These are phyloP conservation scores for Lamproptera curius DNA, from an alignment of 2,888 invertebrate species.

Conservation along the genomic window DNA sequence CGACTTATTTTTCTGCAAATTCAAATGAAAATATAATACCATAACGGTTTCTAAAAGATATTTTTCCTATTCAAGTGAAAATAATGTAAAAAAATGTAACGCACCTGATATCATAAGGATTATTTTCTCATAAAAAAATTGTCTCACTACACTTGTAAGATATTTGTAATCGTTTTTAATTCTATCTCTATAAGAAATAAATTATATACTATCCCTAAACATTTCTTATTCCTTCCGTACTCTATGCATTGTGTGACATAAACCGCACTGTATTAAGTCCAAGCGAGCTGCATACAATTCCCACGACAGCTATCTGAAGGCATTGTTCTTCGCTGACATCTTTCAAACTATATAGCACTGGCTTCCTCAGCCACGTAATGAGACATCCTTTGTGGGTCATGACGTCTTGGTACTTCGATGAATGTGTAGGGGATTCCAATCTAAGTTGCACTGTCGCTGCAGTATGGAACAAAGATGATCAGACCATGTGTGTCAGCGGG, in stretches of 20 bases:
- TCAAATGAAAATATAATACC: no score
- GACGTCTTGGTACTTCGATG: neutral
- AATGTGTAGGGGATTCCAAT: neutral
- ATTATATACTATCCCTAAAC: no score
- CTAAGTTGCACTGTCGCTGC: conserved; percentile 1
- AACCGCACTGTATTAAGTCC: neutral
- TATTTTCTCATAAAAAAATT: neutral
- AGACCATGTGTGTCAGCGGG: conserved; percentile 3
- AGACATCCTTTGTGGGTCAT: neutral
- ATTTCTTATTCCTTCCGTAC: no score
- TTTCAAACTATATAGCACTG: no score
- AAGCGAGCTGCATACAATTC: neutral
- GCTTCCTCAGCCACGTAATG: no score
- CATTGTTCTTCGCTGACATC: no score
- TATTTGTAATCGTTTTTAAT: no score
- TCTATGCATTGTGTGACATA: neutral
- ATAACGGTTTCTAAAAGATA: no score
- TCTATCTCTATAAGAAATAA: no score
- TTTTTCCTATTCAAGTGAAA: neutral
- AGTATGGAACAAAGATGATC: conserved; percentile 3
- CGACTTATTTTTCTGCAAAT: no score
- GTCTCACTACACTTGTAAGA: neutral
- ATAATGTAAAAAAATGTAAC: neutral
- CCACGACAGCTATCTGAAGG: neutral
- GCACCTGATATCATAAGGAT: neutral